These are phyloP conservation scores for Pyrochroa serraticornis DNA, from an alignment of 2,888 invertebrate genomes.

Conservation along the genomic window DNA sequence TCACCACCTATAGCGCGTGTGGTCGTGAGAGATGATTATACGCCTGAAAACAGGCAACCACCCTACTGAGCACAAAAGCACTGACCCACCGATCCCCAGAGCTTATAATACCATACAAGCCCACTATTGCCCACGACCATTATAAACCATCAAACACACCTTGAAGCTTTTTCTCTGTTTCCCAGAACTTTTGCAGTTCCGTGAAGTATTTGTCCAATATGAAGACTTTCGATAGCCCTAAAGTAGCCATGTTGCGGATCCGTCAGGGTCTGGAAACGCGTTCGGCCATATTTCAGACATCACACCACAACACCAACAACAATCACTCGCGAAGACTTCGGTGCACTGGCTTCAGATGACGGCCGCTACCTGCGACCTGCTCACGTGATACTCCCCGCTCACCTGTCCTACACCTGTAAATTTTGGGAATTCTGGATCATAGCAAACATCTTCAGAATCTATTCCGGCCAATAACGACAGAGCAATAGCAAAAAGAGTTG, in stretches of 20 bases:
- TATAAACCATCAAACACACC: conserved; percentile 67
- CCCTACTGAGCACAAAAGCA: conserved; percentile 21
- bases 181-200: conserved; percentile 95
- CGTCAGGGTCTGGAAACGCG: conserved; percentile 42
- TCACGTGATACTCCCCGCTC: conserved; percentile 52
- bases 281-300: conserved; percentile 53
- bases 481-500: no score
- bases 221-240: conserved; percentile 96
- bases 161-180: conserved; percentile 94
- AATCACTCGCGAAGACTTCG: conserved; percentile 38
- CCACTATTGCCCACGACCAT: conserved; percentile 1
- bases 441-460: background rate
- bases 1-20: no score
- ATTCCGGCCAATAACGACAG: no score
- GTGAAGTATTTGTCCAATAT: conserved; percentile 97
- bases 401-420: conserved; percentile 49
- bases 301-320: conserved; percentile 37
- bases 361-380: conserved; percentile 51
- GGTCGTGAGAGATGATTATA: background rate
- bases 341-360: conserved; percentile 40
- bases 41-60: conserved; percentile 26
- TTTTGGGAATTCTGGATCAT: conserved; percentile 35
- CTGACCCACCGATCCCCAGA: conserved; percentile 1
- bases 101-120: conserved; percentile 16
- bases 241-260: conserved; percentile 79